Conservation (phyloP, 2,888 invertebrate genomes). For the Kuschelorhynchus macadamiae region DNA sequence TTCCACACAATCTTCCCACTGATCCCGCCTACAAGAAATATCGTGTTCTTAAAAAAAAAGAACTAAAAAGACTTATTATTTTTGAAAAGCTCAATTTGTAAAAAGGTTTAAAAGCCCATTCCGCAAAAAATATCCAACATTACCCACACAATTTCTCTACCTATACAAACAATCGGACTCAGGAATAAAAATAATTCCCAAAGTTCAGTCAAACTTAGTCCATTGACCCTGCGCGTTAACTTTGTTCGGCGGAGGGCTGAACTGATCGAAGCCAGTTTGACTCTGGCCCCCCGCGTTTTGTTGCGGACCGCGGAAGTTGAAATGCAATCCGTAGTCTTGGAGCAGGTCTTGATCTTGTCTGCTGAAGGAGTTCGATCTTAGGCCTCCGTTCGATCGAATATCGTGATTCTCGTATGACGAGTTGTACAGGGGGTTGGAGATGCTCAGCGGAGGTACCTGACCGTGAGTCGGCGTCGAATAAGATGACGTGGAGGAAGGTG, state of each 20-base stretch:
- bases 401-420: slow-evolving; percentile 66
- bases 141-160: too few species aligned
- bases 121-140: too few species aligned
- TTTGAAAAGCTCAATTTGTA: too few species aligned
- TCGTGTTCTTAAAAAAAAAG: too few species aligned
- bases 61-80: too few species aligned
- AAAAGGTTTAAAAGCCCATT: too few species aligned
- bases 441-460: slow-evolving; percentile 67
- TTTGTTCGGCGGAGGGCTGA: slow-evolving; percentile 62
- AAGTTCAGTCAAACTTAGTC: slow-evolving; percentile 73
- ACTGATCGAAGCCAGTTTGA: slow-evolving; percentile 61
- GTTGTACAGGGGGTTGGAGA: slow-evolving; percentile 70
- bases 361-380: slow-evolving; percentile 28
- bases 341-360: slow-evolving; percentile 77
- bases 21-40: too few species aligned
- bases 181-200: too few species aligned
- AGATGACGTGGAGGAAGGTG: slow-evolving; percentile 62
- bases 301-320: slow-evolving; percentile 66
- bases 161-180: too few species aligned
- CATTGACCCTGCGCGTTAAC: slow-evolving; percentile 72
- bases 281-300: slow-evolving; percentile 31
- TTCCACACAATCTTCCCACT: too few species aligned
- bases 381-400: slow-evolving; percentile 67
- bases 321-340: slow-evolving; percentile 82
- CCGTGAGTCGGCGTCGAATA: slow-evolving; percentile 56